Conservation (phyloP, 2,113 vertebrate species). For the Onychorhynchus coronatus region DNA sequence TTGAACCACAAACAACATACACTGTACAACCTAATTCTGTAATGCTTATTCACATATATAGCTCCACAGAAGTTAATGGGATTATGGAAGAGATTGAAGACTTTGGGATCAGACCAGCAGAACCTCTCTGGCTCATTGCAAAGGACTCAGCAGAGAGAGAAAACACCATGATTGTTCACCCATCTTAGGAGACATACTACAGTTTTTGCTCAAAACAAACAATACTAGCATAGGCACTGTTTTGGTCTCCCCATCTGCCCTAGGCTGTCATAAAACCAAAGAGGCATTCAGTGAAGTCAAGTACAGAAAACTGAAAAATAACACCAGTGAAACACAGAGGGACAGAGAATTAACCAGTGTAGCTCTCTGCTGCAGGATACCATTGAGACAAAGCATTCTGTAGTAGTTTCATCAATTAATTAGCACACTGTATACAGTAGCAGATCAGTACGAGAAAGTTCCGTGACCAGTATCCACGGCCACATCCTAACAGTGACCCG, state of each 20-base stretch:
- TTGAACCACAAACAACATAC: neutral
- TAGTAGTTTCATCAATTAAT: neutral
- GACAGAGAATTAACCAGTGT: neutral
- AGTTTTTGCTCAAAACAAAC: neutral
- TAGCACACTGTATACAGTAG: neutral
- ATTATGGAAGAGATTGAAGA: constrained; percentile 5
- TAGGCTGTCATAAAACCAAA: neutral
- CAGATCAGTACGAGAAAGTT: neutral
- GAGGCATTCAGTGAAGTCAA: neutral
- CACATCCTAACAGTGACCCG: neutral
- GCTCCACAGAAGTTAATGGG: constrained; percentile 21
- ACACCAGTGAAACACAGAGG: neutral
- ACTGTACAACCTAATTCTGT: constrained; percentile 7
- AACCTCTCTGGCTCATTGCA: neutral
- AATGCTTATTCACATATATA: constrained; percentile 8
- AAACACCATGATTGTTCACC: neutral
- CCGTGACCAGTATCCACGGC: neutral
- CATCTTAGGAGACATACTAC: neutral
- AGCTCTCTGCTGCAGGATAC: neutral
- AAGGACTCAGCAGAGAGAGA: neutral
- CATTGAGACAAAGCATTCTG: neutral
- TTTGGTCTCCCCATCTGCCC: neutral
- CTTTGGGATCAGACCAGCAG: neutral
- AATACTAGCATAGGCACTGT: neutral
- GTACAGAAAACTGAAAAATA: neutral